These are phyloP conservation scores for Limulus polyphemus DNA, from an alignment of 2,888 invertebrate genomes.

Conservation along the genomic window DNA sequence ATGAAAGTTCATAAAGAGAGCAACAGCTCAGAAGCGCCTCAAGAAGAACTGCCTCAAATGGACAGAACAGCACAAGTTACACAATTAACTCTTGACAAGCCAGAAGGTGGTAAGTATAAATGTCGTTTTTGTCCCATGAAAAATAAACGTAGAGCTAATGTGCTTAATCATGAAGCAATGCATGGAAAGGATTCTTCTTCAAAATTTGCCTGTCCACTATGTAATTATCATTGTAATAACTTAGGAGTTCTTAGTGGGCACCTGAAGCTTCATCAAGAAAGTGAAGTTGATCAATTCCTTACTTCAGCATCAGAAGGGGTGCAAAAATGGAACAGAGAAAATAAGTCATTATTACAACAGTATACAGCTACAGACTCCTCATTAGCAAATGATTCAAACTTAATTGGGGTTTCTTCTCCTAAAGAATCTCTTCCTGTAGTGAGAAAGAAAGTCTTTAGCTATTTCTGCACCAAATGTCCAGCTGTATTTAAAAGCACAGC, in stretches of 20 bases:
- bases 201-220: conserved; percentile 49
- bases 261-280: conserved; percentile 50
- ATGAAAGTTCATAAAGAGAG: conserved; percentile 39
- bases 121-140: conserved; percentile 74
- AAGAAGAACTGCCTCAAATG: too few relatives aligned
- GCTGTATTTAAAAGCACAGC: conserved; percentile 63
- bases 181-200: conserved; percentile 39
- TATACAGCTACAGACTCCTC: too few relatives aligned
- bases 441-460: conserved; percentile 6
- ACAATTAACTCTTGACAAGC: too few relatives aligned
- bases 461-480: conserved; percentile 60
- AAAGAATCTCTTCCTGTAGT: not conserved
- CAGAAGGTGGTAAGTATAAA: conserved; percentile 52
- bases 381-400: not conserved
- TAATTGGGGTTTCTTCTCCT: conserved; percentile 13
- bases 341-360: too few relatives aligned
- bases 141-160: conserved; percentile 63
- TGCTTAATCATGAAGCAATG: conserved; percentile 71
- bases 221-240: conserved; percentile 63
- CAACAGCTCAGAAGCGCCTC: too few relatives aligned
- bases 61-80: too few relatives aligned
- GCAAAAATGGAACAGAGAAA: too few relatives aligned
- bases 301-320: conserved; percentile 7
- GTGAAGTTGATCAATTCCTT: conserved; percentile 20
- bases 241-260: conserved; percentile 51